These are phyloP conservation scores for Phortica magna DNA, from an alignment of 2,888 invertebrate species.

Conservation along the genomic window DNA sequence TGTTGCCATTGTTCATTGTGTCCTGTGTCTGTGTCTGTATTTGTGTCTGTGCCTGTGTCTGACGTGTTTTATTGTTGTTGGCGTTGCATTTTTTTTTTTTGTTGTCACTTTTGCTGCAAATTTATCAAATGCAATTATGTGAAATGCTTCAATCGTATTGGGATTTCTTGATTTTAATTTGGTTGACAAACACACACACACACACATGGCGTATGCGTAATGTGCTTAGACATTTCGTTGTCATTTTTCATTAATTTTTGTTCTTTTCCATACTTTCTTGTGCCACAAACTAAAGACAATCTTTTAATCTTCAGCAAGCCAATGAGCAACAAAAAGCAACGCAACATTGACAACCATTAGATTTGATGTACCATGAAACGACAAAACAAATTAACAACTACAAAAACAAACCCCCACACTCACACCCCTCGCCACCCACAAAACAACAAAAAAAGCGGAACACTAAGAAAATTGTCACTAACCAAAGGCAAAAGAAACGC, in stretches of 20 bases:
- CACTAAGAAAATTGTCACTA: neutral
- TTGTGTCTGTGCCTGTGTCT: neutral
- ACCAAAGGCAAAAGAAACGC: neutral
- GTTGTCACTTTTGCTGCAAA: conserved; percentile 27
- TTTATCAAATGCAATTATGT: neutral
- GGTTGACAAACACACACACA: conserved; percentile 44
- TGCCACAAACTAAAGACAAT: neutral
- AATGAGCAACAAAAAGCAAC: neutral
- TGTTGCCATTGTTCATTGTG: neutral
- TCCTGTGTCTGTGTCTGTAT: neutral
- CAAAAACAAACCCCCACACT: no score
- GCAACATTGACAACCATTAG: conserved; percentile 11
- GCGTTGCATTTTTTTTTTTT: conserved; percentile 51
- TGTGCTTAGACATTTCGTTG: neutral
- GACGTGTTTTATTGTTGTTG: conserved; percentile 18
- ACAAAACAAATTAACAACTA: neutral
- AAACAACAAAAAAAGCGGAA: conserved; percentile 3
- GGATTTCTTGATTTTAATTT: conserved; percentile 55
- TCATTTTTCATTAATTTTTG: no score
- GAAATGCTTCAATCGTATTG: conserved; percentile 35
- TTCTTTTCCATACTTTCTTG: neutral
- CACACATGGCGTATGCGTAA: neutral
- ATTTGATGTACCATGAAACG: conserved; percentile 14
- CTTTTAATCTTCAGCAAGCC: no score
- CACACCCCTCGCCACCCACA: no score